A percentile compares a stretch with the other conserved stretches of the same genome.
Conservation (phyloP, 2,113 vertebrate species). For the Spermophilus dauricus region DNA sequence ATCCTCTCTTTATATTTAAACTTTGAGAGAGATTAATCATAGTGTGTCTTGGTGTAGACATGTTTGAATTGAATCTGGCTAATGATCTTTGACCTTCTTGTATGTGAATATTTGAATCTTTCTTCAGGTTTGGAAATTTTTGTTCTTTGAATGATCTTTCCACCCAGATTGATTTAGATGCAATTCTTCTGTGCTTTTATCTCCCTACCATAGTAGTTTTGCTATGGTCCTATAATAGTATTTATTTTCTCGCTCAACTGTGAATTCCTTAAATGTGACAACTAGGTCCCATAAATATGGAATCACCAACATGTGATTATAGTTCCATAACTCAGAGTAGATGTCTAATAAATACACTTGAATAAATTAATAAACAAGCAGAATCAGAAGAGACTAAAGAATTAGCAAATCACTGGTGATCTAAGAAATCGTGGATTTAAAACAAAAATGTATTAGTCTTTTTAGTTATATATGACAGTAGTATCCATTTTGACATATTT, state of each 20-base stretch:
- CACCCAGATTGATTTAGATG: not conserved
- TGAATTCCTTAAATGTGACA: constrained; percentile 8
- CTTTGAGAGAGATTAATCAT: not conserved
- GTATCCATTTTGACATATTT: too few species aligned
- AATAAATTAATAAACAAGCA: constrained; percentile 40
- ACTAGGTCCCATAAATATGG: not conserved
- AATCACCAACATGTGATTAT: not conserved
- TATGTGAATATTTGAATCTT: not conserved
- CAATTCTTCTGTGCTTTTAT: not conserved
- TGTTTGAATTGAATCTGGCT: not conserved
- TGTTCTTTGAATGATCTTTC: not conserved
- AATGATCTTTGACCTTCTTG: not conserved
- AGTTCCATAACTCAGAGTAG: not conserved
- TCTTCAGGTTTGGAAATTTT: not conserved
- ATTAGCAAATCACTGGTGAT: not conserved
- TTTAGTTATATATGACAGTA: too few species aligned
- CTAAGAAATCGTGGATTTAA: not conserved
- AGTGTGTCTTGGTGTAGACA: not conserved
- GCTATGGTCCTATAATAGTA: not conserved
- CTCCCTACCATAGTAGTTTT: not conserved
- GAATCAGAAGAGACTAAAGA: not conserved
- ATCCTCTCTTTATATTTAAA: not conserved
- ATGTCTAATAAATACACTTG: not conserved
- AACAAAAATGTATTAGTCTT: too few species aligned
- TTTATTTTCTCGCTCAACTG: not conserved